Percentiles rank a stretch among this genome's conserved stretches.
phyloP scores from a whole-genome alignment of 2,113 vertebrate species.

The Galbula dea region DNA sequence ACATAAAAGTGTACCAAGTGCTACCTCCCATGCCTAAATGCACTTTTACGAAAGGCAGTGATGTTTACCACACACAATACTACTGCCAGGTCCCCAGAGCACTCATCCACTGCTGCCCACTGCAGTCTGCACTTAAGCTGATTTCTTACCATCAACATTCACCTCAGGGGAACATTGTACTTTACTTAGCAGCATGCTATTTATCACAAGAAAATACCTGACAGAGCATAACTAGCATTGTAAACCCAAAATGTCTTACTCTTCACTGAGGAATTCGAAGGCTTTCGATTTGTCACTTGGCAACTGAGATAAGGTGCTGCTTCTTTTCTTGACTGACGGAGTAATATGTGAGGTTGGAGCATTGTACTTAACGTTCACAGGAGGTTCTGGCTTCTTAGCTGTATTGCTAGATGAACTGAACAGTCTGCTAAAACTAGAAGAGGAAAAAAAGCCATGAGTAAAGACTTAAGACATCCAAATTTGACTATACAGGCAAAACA shows the following conservation, averaged over 20 bases:
- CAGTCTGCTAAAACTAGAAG: constrained; percentile 92
- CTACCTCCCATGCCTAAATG: neutral
- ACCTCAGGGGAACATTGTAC: neutral
- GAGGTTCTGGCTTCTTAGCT: constrained; percentile 89
- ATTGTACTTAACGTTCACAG: constrained; percentile 96
- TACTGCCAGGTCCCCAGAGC: neutral
- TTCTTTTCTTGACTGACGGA: constrained; percentile 94
- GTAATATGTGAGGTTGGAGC: constrained; percentile 94
- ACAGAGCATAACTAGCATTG: neutral
- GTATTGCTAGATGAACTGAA: constrained; percentile 92
- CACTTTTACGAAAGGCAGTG: neutral
- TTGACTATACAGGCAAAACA: neutral
- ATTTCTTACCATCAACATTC: neutral
- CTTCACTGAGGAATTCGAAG: constrained; percentile 97
- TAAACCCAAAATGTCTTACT: constrained; percentile 78
- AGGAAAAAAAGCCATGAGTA: neutral
- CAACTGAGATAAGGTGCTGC: constrained; percentile 91
- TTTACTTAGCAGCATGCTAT: neutral
- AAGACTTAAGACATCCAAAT: neutral
- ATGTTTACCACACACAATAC: neutral
- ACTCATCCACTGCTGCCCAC: neutral
- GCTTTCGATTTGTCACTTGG: constrained; percentile 97
- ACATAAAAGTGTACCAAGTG: neutral
- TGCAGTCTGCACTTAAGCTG: neutral
- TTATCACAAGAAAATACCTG: neutral